Evolutionary conservation across 2,888 invertebrate species (phyloP).

Genomic region (Hemistola chrysoprasaria): DNA sequence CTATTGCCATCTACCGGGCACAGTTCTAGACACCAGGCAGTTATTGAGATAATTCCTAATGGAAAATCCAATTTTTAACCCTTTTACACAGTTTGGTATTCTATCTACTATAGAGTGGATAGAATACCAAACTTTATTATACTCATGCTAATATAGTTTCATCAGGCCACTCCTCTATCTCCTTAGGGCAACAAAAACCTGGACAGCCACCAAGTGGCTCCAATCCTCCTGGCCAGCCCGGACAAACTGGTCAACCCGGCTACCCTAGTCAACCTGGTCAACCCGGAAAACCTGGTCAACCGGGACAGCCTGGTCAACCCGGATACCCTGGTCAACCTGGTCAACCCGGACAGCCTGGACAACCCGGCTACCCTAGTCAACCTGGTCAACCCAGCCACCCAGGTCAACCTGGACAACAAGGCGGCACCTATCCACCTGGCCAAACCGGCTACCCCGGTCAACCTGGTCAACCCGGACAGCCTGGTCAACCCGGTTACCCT

Average conservation of each 20-base stretch:
- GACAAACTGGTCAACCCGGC: constrained; percentile 35
- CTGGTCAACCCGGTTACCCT: constrained; percentile 20
- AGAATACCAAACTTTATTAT: too few relatives aligned
- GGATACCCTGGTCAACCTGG: constrained; percentile 20
- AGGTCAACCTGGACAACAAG: constrained; percentile 19
- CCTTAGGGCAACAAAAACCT: constrained; percentile 25
- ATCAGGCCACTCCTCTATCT: too few relatives aligned
- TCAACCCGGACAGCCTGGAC: constrained; percentile 21
- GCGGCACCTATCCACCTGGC: constrained; percentile 16
- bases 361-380: constrained; percentile 31
- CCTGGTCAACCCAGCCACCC: constrained; percentile 24
- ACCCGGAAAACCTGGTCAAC: constrained; percentile 41
- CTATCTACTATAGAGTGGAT: too few relatives aligned
- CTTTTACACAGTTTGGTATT: too few relatives aligned
- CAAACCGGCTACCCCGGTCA: constrained; percentile 17
- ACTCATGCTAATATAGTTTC: too few relatives aligned
- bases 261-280: constrained; percentile 34
- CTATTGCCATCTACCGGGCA: too few relatives aligned
- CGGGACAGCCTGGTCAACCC: constrained; percentile 30
- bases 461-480: neutral
- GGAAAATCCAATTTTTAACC: too few relatives aligned
- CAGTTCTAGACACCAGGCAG: too few relatives aligned
- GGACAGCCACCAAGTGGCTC: constrained; percentile 25
- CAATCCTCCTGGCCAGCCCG: constrained; percentile 25
- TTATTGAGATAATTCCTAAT: too few relatives aligned